Evolutionary conservation across 1,140 invertebrate species (phyloP).

Genomic region (Catajapyx aquilonaris): DNA sequence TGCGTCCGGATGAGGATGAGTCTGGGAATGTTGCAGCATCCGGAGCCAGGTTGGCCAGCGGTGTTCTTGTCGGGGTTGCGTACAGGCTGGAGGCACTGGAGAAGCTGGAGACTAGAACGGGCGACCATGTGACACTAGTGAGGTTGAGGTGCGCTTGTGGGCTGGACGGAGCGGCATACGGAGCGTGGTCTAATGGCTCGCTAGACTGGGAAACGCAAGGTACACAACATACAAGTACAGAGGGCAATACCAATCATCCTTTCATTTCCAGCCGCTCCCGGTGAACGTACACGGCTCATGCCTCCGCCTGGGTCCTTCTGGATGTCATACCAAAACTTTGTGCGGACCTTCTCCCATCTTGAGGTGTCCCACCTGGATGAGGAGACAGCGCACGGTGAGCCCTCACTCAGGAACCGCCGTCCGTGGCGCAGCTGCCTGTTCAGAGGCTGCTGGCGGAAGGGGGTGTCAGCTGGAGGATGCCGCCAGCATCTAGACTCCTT

Average conservation of each 20-base stretch:
- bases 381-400: constrained; percentile 65
- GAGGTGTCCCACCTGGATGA: constrained; percentile 72
- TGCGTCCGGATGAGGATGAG: constrained; percentile 20
- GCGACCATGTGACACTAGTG: constrained; percentile 48
- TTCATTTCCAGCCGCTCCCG: too few species aligned
- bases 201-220: constrained; percentile 62
- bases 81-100: constrained; percentile 61
- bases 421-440: constrained; percentile 70
- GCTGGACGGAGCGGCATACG: constrained; percentile 41
- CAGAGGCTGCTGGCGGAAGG: constrained; percentile 68
- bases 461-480: constrained; percentile 76
- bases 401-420: constrained; percentile 49
- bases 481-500: constrained; percentile 78
- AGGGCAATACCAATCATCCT: too few species aligned
- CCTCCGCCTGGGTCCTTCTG: constrained; percentile 18
- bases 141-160: constrained; percentile 48
- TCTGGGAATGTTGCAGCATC: neutral
- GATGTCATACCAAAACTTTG: constrained; percentile 67
- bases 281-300: too few species aligned
- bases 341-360: constrained; percentile 58
- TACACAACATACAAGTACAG: too few species aligned
- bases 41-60: constrained; percentile 56
- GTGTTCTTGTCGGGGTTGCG: constrained; percentile 55
- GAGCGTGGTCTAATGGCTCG: constrained; percentile 43
- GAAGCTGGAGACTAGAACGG: constrained; percentile 49